phyloP scores from a whole-genome alignment of 1,140 invertebrate genomes.

The Bombyx mandarina region DNA sequence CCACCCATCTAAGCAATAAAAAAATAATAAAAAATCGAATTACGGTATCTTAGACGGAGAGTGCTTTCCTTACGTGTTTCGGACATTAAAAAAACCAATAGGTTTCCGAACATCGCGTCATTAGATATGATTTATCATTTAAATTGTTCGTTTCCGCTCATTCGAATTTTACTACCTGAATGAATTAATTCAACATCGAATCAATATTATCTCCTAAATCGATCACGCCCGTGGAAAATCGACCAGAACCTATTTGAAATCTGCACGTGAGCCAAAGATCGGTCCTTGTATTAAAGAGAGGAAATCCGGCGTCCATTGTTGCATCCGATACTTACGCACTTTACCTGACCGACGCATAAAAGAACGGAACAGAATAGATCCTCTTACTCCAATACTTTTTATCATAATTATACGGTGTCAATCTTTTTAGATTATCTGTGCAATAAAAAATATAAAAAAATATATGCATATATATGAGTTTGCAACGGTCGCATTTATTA shows the following conservation, averaged over 20 bases:
- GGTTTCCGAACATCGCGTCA: too few species aligned
- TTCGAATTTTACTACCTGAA: too few species aligned
- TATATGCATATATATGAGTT: slow-evolving; percentile 43
- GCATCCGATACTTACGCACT: slow-evolving; percentile 52
- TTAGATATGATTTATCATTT: too few species aligned
- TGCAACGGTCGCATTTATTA: slow-evolving; percentile 52
- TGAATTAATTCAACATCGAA: too few species aligned
- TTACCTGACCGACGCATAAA: slow-evolving; percentile 64
- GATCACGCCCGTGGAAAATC: slow-evolving; percentile 47
- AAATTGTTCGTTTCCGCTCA: too few species aligned
- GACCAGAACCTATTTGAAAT: slow-evolving; percentile 49
- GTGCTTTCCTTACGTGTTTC: too few species aligned
- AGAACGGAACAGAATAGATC: slow-evolving; percentile 30
- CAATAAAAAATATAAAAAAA: slow-evolving; percentile 27
- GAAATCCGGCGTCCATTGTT: slow-evolving; percentile 65
- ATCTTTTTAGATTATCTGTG: slow-evolving; percentile 11
- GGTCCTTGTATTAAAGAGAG: slow-evolving; percentile 62
- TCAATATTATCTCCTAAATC: background rate
- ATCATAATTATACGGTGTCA: slow-evolving; percentile 57
- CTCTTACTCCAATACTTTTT: slow-evolving; percentile 36
- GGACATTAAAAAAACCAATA: too few species aligned
- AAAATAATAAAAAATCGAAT: too few species aligned
- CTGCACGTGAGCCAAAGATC: slow-evolving; percentile 64
- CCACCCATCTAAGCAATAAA: too few species aligned
- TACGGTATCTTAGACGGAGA: too few species aligned